Evolutionary conservation across 2,888 invertebrate genomes (phyloP).

Genomic region (Phymatocera aterrima): DNA sequence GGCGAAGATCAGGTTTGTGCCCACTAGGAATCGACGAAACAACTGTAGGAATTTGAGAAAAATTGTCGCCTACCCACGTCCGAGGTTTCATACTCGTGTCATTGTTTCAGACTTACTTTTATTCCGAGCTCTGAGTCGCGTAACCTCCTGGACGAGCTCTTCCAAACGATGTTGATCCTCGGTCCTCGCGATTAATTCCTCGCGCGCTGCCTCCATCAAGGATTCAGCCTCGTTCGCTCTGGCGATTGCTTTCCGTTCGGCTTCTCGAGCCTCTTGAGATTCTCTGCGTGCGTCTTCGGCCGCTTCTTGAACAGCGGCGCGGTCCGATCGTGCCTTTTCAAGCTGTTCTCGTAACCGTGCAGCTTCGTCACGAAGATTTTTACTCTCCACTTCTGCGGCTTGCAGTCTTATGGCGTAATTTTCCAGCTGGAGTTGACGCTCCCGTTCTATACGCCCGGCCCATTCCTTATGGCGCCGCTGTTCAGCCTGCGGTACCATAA

Average conservation of each 20-base stretch:
- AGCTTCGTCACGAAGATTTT: conserved; percentile 82
- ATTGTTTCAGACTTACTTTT: conserved; percentile 77
- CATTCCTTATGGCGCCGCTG: conserved; percentile 91
- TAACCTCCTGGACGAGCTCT: conserved; percentile 86
- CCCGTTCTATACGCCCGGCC: conserved; percentile 88
- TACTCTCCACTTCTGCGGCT: conserved; percentile 82
- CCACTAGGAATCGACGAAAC: conserved; percentile 40
- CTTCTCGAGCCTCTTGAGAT: conserved; percentile 76
- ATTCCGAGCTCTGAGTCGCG: conserved; percentile 84
- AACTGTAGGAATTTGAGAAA: conserved; percentile 30
- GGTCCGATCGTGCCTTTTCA: conserved; percentile 80
- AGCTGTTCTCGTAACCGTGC: conserved; percentile 79
- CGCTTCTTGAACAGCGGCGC: conserved; percentile 77
- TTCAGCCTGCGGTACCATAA: conserved; percentile 82
- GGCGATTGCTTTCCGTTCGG: conserved; percentile 76
- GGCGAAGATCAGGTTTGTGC: conserved; percentile 34
- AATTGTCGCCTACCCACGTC: conserved; percentile 10
- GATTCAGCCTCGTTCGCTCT: conserved; percentile 72
- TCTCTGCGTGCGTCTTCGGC: conserved; percentile 78
- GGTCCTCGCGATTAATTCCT: conserved; percentile 79
- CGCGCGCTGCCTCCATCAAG: conserved; percentile 72
- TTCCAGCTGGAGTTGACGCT: conserved; percentile 87
- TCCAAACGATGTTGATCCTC: conserved; percentile 86
- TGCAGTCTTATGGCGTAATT: conserved; percentile 85
- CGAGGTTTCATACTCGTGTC: background rate